phyloP scores from a whole-genome alignment of 2,888 invertebrate species.

The Papilio demoleus region DNA sequence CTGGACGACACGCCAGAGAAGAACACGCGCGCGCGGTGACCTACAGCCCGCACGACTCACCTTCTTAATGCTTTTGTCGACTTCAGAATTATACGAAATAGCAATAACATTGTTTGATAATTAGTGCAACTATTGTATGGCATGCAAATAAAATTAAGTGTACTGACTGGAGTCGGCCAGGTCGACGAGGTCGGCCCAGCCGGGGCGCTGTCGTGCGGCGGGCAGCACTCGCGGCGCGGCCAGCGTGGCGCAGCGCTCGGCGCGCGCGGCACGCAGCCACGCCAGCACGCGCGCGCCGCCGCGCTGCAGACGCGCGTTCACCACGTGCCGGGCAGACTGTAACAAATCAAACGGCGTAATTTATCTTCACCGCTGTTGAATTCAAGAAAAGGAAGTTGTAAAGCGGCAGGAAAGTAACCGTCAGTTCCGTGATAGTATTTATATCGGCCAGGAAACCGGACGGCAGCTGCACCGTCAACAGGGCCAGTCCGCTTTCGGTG shows the following conservation, averaged over 20 bases:
- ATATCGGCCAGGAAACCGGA: slow-evolving; percentile 95
- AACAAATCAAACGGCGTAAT: background rate
- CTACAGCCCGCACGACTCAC: slow-evolving; percentile 66
- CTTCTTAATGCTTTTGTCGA: background rate
- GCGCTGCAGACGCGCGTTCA: slow-evolving; percentile 59
- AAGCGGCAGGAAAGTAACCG: slow-evolving; percentile 61
- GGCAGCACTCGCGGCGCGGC: slow-evolving; percentile 92
- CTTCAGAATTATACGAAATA: background rate
- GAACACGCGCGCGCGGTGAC: slow-evolving; percentile 92
- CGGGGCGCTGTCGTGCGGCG: slow-evolving; percentile 93
- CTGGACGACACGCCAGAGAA: slow-evolving; percentile 88
- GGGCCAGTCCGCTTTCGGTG: slow-evolving; percentile 93
- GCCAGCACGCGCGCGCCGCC: slow-evolving; percentile 70
- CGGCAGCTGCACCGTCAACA: slow-evolving; percentile 94
- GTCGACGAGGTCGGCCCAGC: slow-evolving; percentile 93
- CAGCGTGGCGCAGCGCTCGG: slow-evolving; percentile 92
- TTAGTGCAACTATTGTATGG: no score
- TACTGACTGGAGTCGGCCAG: slow-evolving; percentile 95
- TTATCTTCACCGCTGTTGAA: background rate
- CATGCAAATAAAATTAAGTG: background rate
- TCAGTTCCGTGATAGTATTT: slow-evolving; percentile 87
- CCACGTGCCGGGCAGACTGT: slow-evolving; percentile 71
- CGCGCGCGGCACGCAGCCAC: slow-evolving; percentile 73
- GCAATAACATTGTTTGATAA: no score
- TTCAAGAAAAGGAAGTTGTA: background rate